phyloP scores from a whole-genome alignment of 2,113 vertebrate species.

The Corythaeola cristata region DNA sequence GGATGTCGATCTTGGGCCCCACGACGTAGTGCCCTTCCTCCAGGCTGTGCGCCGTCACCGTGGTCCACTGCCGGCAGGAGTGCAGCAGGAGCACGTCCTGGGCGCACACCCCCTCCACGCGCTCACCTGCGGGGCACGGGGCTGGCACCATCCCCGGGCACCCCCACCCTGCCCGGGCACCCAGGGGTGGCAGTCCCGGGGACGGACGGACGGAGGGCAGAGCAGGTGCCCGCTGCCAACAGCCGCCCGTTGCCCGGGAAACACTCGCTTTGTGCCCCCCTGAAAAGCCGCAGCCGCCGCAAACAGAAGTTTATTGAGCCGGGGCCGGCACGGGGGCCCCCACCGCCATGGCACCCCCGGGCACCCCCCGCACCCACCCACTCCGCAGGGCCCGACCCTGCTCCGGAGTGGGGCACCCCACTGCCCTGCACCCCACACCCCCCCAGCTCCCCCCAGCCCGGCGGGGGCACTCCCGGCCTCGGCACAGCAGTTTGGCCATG shows the following conservation, averaged over 20 bases:
- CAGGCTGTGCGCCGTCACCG: constrained; percentile 93
- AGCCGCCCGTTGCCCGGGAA: constrained; percentile 41
- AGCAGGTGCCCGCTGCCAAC: constrained; percentile 54
- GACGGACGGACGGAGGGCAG: background rate
- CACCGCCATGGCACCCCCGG: no score
- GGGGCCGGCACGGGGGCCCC: background rate
- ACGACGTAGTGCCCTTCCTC: constrained; percentile 97
- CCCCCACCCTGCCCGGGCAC: no score
- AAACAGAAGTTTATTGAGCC: background rate
- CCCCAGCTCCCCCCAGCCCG: no score
- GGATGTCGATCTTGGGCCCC: constrained; percentile 97
- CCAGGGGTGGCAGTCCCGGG: no score
- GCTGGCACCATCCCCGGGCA: background rate
- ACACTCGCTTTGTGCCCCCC: constrained; percentile 30
- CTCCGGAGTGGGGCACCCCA: no score
- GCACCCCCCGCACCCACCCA: no score
- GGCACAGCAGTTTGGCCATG: no score
- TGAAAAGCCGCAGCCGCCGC: constrained; percentile 29
- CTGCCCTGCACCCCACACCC: no score
- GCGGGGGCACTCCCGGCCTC: no score
- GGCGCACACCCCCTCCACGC: constrained; percentile 89
- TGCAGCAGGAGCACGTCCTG: constrained; percentile 92
- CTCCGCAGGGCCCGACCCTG: no score
- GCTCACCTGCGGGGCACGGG: constrained; percentile 79
- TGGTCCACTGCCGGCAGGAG: constrained; percentile 97